A percentile compares a stretch with the other conserved stretches of the same genome.
phyloP scores from a whole-genome alignment of 2,797 vertebrate species.

The Centroberyx gerrardi region DNA sequence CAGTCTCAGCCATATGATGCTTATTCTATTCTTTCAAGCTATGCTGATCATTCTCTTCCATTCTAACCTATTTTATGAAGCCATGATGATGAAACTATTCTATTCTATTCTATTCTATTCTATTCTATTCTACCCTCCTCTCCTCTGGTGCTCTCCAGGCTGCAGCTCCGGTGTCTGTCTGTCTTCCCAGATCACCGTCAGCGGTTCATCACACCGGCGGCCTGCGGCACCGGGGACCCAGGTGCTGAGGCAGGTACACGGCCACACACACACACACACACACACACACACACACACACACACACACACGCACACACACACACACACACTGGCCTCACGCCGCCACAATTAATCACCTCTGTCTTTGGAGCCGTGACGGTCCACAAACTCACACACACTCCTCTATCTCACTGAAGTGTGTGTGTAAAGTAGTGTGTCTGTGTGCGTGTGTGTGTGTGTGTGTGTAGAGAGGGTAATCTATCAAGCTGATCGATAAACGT shows the following conservation, averaged over 20 bases:
- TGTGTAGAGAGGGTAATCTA: slow-evolving; percentile 52
- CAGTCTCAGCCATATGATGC: neutral
- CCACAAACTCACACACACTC: slow-evolving; percentile 55
- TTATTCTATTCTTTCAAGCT: neutral
- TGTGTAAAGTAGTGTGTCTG: slow-evolving; percentile 8
- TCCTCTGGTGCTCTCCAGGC: slow-evolving; percentile 46
- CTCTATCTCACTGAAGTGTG: slow-evolving; percentile 19
- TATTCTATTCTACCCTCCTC: slow-evolving; percentile 10
- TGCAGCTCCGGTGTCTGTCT: slow-evolving; percentile 64
- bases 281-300: neutral
- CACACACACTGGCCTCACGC: slow-evolving; percentile 50
- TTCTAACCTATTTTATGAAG: neutral
- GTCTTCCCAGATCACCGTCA: slow-evolving; percentile 72
- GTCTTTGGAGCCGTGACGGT: slow-evolving; percentile 64
- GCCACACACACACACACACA: neutral
- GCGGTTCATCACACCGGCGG: slow-evolving; percentile 65
- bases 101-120: neutral
- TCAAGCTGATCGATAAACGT: slow-evolving; percentile 77
- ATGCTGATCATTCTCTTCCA: neutral
- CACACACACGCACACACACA: slow-evolving; percentile 20
- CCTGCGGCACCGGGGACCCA: slow-evolving; percentile 69
- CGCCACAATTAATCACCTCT: slow-evolving; percentile 70
- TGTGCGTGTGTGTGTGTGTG: slow-evolving; percentile 37
- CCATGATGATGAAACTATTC: too few species aligned
- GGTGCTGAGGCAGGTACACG: slow-evolving; percentile 67